phyloP scores from a whole-genome alignment of 2,113 vertebrate genomes.

The Neotragus moschatus region DNA sequence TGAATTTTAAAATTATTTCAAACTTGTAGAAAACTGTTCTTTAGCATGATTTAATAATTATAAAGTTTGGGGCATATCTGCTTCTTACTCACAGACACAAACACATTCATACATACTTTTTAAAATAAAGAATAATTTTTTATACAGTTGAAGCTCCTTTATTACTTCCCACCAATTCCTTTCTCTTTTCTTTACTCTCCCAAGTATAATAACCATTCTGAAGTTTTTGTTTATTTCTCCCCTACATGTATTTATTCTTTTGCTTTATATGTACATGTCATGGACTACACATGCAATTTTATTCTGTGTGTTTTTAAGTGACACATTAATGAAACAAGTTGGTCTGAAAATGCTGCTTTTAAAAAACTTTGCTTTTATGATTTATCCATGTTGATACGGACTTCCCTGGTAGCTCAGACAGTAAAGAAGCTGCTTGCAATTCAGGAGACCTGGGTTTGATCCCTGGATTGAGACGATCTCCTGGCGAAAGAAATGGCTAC shows the following conservation, averaged over 20 bases:
- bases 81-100: not conserved
- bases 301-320: not conserved
- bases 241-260: not conserved
- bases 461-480: accelerated
- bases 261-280: not conserved
- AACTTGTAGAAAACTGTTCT: not conserved
- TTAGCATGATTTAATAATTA: not conserved
- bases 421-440: not conserved
- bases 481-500: not conserved
- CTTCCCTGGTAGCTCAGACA: not conserved
- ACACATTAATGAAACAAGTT: not conserved
- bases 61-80: not conserved
- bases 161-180: not conserved
- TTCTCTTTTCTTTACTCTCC: not conserved
- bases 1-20: not conserved
- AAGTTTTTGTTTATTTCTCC: not conserved
- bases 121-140: not conserved
- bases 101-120: not conserved
- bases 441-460: not conserved
- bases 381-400: not conserved
- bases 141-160: not conserved
- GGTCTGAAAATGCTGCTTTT: not conserved
- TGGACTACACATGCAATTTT: not conserved
- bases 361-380: not conserved
- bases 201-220: not conserved